These are phyloP conservation scores for Aix galericulata DNA, from an alignment of 2,113 vertebrate genomes.

Conservation along the genomic window DNA sequence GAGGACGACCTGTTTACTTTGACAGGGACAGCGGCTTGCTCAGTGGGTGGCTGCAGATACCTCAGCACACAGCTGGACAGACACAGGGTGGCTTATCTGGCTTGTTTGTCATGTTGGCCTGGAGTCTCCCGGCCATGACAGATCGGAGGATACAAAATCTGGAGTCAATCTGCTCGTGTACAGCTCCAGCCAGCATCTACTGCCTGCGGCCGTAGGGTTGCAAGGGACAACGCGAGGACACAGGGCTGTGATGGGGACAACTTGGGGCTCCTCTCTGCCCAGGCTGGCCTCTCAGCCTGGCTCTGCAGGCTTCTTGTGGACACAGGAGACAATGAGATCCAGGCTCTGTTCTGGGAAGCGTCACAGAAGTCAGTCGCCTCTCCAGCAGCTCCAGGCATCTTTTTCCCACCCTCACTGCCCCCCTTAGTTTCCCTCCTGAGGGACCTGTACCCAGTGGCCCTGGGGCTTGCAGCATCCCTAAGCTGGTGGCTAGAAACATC, in stretches of 20 bases:
- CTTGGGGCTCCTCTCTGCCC: neutral
- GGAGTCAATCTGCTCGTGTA: neutral
- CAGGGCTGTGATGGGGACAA: neutral
- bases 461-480: neutral
- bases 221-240: fast-evolving
- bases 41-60: neutral
- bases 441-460: neutral
- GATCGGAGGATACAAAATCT: neutral
- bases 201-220: neutral
- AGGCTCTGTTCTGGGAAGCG: no score
- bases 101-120: neutral
- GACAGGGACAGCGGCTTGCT: neutral
- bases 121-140: neutral
- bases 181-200: neutral
- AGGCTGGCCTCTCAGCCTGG: neutral
- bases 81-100: neutral
- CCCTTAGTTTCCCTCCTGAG: neutral
- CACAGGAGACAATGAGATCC: fast-evolving
- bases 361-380: neutral
- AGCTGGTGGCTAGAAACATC: neutral
- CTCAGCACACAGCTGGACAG: neutral
- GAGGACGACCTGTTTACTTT: slow-evolving; percentile 24
- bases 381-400: neutral
- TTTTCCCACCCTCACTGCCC: neutral
- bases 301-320: neutral